Conservation (phyloP, 2,113 vertebrate genomes). For the Salvelinus namaycush region DNA sequence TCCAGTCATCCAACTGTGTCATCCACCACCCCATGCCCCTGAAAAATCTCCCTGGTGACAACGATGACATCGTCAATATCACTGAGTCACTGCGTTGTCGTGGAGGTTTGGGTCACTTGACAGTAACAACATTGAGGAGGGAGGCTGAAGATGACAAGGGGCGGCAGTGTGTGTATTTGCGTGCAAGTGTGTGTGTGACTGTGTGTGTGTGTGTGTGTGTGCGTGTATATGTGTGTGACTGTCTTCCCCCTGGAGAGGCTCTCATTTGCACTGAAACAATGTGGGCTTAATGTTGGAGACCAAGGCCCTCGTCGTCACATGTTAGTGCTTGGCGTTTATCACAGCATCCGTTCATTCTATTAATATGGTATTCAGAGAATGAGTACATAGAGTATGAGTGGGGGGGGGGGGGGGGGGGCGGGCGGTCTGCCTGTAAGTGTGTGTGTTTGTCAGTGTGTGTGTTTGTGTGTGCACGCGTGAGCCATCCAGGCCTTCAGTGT, state of each 20-base stretch:
- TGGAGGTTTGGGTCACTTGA: slow-evolving; percentile 49
- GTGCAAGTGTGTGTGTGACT: not conserved
- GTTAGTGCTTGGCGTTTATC: slow-evolving; percentile 68
- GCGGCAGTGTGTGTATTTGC: too few relatives aligned
- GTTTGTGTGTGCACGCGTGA: not conserved
- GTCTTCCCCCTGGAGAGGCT: slow-evolving; percentile 40
- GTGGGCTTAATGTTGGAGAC: slow-evolving; percentile 54
- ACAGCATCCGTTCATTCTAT: slow-evolving; percentile 51
- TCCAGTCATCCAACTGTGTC: not conserved
- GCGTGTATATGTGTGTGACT: not conserved
- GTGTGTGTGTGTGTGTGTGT: not conserved
- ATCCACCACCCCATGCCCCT: not conserved
- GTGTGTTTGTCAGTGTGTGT: not conserved
- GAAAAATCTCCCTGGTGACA: too few relatives aligned
- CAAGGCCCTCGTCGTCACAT: slow-evolving; percentile 53
- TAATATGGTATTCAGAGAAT: slow-evolving; percentile 53
- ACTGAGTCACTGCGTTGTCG: slow-evolving; percentile 26
- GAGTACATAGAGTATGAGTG: not conserved
- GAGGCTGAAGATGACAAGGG: slow-evolving; percentile 41
- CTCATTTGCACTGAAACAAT: slow-evolving; percentile 67
- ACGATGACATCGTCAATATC: not conserved
- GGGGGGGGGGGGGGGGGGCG: not conserved
- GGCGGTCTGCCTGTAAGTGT: not conserved
- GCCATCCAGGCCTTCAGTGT: not conserved
- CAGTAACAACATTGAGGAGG: slow-evolving; percentile 46